phyloP scores from a whole-genome alignment of 2,797 vertebrate genomes.

The Amblyopsis hoosieri region DNA sequence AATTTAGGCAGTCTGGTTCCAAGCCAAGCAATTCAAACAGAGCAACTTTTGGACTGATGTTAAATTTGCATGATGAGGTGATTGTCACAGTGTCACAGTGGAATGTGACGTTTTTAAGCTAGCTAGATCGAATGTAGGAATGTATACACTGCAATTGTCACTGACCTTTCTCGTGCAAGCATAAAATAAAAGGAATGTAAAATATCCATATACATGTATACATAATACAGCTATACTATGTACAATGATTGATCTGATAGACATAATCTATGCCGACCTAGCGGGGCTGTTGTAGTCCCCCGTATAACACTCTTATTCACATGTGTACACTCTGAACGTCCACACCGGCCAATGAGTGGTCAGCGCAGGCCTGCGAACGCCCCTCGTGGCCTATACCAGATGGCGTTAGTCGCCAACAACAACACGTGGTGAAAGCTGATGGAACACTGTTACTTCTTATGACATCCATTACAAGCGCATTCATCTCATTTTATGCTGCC shows the following conservation, averaged over 20 bases:
- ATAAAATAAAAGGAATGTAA: constrained; percentile 65
- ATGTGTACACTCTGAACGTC: constrained; percentile 60
- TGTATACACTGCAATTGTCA: constrained; percentile 43
- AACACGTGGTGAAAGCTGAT: constrained; percentile 14
- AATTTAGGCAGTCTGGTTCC: constrained; percentile 37
- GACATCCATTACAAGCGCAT: constrained; percentile 28
- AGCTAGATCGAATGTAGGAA: constrained; percentile 45
- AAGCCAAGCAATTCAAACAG: constrained; percentile 49
- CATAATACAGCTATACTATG: constrained; percentile 66
- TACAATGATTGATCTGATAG: constrained; percentile 61
- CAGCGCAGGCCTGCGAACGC: constrained; percentile 14
- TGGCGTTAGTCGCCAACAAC: neutral
- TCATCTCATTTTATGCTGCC: too few species aligned
- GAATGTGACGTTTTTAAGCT: constrained; percentile 59
- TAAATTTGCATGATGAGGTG: constrained; percentile 44
- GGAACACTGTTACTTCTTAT: constrained; percentile 26
- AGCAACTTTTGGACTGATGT: constrained; percentile 28
- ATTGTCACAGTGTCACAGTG: constrained; percentile 78
- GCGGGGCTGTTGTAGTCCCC: constrained; percentile 52
- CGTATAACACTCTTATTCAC: constrained; percentile 70
- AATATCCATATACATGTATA: constrained; percentile 69
- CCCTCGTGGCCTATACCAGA: constrained; percentile 39
- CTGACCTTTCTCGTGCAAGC: constrained; percentile 28
- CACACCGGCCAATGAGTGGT: constrained; percentile 26
- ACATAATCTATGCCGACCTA: constrained; percentile 52